Base-by-base conservation (phyloP, 1,140 invertebrate species). In the Zophobas atratus region DNA sequence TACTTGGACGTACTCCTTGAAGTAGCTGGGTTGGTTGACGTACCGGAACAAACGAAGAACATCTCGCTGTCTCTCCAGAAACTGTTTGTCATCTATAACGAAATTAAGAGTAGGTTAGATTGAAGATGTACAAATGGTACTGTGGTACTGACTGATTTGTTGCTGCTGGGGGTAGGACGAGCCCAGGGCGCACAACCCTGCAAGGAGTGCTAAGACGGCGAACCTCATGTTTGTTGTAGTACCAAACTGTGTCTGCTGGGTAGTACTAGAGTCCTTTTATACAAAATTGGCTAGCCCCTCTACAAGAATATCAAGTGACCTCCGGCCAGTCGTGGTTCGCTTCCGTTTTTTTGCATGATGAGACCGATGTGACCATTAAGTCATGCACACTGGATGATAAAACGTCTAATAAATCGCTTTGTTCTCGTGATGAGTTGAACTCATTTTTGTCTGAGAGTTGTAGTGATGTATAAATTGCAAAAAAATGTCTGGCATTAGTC, bases 11-110 rank as follows among this genome's bases (percentile, higher is more conserved):
- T 86, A 84, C 1, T 86, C 84, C 0, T 84, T 81, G 73, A 88
- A 87, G 3, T 89, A 85, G 55, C 87, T 88, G 2, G 88, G 88
- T 81, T 89, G 89, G 77, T 88, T 87, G 1, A 92, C 85, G 76
- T 92, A 90, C 60, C 91, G 87, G 2, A 92, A 83, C 33, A 93
- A 86, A 73, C 90, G 88, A 60, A 92, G 87, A 6, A 91, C 87
- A 39, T 89, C 86, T 51, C 88, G 87, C 86, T 93, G 92, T 76
- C 88, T 90, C 1, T 84, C 79, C 5, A 92, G 80, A 33, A 90
- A 86, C 35, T 60, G 49, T 20, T 20, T 60, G 38, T 38, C 57
- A 60, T 8, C 57, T 60, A 56, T 3, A 56, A 20, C 3, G n/a
- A 49, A 49, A 49, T 49, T 6, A 46, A 8, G 43, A 46, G 43